Base-by-base conservation (phyloP, 2,888 invertebrate genomes). In the Oxytorus armatus region DNA sequence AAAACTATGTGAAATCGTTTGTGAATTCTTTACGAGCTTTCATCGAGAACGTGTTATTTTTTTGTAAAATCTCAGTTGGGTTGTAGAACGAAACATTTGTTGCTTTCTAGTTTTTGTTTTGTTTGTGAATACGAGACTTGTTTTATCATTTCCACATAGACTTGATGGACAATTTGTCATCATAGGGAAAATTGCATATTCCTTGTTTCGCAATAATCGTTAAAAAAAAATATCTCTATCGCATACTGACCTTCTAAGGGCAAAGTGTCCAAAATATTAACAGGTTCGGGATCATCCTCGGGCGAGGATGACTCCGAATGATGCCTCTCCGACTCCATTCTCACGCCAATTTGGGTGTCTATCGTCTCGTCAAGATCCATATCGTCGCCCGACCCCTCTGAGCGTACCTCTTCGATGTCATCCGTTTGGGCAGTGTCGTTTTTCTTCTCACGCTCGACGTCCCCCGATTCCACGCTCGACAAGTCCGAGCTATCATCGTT, bases 391-490 rank as follows among this genome's bases (percentile, higher is more conserved):
- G 90, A 91, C 18, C 90, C 91, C 75, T 91, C 92, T 0, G 89
- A 89, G 65, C 88, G 89, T 79, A 90, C 88, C 77, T 92, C 91
- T 77, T 90, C 90, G 72, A 89, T 86, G 61, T 90, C 89, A 21
- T 90, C 89, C 7, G 88, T 83, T 33, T 84, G 87, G 55, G 87
- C 69, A 8, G 74, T 74, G 57, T 85, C 83, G 57, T 83, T 87
- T 81, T 87, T 88, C 83, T 87, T 89, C 16, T 89, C 88, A 29
- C 86, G 89, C 69, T 89, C 89, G 49, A 87, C 86, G 16, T 92
- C 92, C 39, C 90, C 89, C 25, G 91, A 83, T 82, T 93, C 93
- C 21, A 90, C 91, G 39, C 93, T 93, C 21, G 93, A 93, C 79
- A 93, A 90, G 53, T 92, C 92, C 23, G 89, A 90, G 83, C 87